Evolutionary conservation across 2,888 invertebrate genomes (phyloP).

Genomic region (Dermolepida albohirtum): DNA sequence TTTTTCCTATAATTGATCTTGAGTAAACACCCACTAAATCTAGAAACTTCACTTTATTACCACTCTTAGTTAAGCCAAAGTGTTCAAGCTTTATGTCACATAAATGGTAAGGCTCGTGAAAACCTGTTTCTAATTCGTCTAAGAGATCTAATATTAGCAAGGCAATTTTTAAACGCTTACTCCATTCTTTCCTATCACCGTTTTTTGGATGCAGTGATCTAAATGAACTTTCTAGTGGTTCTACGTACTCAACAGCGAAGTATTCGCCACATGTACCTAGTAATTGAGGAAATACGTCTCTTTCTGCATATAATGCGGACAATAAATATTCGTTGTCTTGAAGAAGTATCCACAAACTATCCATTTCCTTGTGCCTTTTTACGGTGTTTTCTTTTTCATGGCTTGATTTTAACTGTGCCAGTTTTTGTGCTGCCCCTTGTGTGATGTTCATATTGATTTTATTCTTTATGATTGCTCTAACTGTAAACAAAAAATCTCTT

Average conservation of each 20-base stretch:
- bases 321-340: conserved; percentile 77
- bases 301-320: conserved; percentile 70
- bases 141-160: conserved; percentile 73
- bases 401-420: conserved; percentile 66
- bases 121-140: conserved; percentile 69
- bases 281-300: conserved; percentile 74
- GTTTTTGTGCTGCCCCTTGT: conserved; percentile 65
- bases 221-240: conserved; percentile 68
- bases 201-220: conserved; percentile 66
- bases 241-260: conserved; percentile 74
- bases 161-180: conserved; percentile 68
- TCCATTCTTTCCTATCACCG: conserved; percentile 71
- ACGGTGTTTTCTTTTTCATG: conserved; percentile 62
- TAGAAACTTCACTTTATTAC: conserved; percentile 70
- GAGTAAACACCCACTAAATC: conserved; percentile 75
- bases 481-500: conserved; percentile 67
- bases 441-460: conserved; percentile 70
- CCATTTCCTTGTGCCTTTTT: conserved; percentile 68
- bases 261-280: conserved; percentile 76
- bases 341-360: conserved; percentile 72
- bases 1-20: conserved; percentile 66
- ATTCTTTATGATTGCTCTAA: conserved; percentile 66
- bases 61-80: conserved; percentile 71
- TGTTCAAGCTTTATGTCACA: conserved; percentile 78
- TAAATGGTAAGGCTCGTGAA: conserved; percentile 73